These are phyloP conservation scores for Chrysomela aeneicollis DNA, from an alignment of 2,888 invertebrate species.

Conservation along the genomic window DNA sequence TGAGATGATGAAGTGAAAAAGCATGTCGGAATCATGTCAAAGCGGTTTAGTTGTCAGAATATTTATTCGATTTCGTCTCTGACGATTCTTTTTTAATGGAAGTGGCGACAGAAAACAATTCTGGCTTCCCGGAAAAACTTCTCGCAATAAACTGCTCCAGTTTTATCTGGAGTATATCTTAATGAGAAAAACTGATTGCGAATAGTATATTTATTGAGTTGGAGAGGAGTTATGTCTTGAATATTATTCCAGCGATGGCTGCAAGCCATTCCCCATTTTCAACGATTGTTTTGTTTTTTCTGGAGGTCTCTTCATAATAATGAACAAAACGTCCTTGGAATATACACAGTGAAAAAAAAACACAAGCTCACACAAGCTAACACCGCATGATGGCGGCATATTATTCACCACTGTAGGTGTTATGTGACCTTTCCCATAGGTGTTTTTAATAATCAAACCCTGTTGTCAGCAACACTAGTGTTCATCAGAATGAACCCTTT, in stretches of 20 bases:
- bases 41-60: slow-evolving; percentile 32
- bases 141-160: background rate
- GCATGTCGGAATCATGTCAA: slow-evolving; percentile 35
- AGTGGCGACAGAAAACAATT: slow-evolving; percentile 15
- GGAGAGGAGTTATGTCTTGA: background rate
- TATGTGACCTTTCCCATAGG: no score
- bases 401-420: no score
- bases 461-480: no score
- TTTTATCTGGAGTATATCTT: slow-evolving; percentile 2
- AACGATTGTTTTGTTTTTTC: background rate
- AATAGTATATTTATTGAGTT: background rate
- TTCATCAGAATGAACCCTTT: no score
- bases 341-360: no score
- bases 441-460: no score
- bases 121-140: slow-evolving; percentile 1
- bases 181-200: background rate
- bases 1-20: slow-evolving; percentile 36
- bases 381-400: no score
- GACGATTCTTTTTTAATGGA: slow-evolving; percentile 28
- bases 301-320: background rate
- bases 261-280: background rate
- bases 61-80: slow-evolving; percentile 30
- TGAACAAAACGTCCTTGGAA: no score
- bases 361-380: no score
- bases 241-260: background rate